Base-by-base conservation (phyloP, 2,797 vertebrate species). In the Galago senegalensis region DNA sequence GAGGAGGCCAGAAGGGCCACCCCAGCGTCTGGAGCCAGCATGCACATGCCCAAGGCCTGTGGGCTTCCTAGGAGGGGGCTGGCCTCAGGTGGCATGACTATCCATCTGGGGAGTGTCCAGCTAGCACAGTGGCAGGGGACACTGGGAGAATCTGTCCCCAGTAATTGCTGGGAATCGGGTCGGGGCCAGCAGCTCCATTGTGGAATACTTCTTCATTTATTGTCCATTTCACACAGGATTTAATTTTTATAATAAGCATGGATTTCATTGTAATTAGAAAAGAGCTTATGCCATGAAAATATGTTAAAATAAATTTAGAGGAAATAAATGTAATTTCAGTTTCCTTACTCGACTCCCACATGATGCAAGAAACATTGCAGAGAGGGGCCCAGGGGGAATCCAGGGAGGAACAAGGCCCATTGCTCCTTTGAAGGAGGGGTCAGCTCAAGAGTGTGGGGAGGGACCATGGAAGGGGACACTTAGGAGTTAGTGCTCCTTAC, bases 11-110 rank as follows among this genome's bases (percentile, higher is more conserved):
- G 97, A 12, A 98, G 75, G 46, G 98, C 97, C 4, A 99, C 96
- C 81, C 98, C 95, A 1, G 98, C 2, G 49, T 99, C 99, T 5
- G 99, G 99, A 21, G 98, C 98, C 92, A 99, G 89, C 89, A 99
- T 98, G 6, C 98, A 98, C 25, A 98, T 93, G 25, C 98, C 92
- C 34, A 60, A 53, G 43, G 5, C 14, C 5, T 3, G 25, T 3
- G 5, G 29, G 21, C 73, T 29, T 17, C 73, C 43, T 18, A 37
- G 23, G 37, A 43, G 6, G 5, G 37, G 70, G 49, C 12, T 5
- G 63, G 63, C 29, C 63, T 14, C 63, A 65, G 7, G 16, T 31
- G 17, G 31, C 29, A 67, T 21, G 23, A 34, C 70, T 40, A 21
- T 40, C 37, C 25, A 23, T 43, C 34, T 73, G 23, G 23, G 70